Evolutionary conservation across 2,113 vertebrate species (phyloP).

Genomic region (Benitochromis conjunctus): DNA sequence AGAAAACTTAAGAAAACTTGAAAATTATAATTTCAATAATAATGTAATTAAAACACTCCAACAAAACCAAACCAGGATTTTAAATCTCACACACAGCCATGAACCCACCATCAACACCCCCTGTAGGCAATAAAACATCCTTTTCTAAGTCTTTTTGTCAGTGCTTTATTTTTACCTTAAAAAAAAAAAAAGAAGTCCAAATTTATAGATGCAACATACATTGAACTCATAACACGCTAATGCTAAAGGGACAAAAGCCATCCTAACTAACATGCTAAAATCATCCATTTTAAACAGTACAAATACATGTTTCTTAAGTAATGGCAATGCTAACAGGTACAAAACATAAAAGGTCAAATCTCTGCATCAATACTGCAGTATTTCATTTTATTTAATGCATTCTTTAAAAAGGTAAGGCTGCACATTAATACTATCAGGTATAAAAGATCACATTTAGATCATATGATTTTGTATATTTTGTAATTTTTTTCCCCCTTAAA

Average conservation of each 20-base stretch:
- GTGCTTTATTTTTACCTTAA: background rate
- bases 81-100: rapidly evolving
- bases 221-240: background rate
- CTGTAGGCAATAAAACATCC: constrained; percentile 45
- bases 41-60: background rate
- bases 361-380: background rate
- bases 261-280: background rate
- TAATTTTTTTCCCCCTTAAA: background rate
- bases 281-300: background rate
- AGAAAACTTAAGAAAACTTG: background rate
- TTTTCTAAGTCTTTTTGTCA: background rate
- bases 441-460: background rate
- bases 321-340: background rate
- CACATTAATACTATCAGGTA: rapidly evolving
- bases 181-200: background rate
- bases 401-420: rapidly evolving
- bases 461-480: background rate
- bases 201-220: background rate
- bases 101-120: background rate
- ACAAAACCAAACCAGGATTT: background rate
- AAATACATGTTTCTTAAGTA: background rate
- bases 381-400: background rate
- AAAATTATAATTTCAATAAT: background rate
- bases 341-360: background rate
- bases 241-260: background rate